Evolutionary conservation across 1,140 invertebrate species (phyloP).

Genomic region (Temnothorax curvispinosus): DNA sequence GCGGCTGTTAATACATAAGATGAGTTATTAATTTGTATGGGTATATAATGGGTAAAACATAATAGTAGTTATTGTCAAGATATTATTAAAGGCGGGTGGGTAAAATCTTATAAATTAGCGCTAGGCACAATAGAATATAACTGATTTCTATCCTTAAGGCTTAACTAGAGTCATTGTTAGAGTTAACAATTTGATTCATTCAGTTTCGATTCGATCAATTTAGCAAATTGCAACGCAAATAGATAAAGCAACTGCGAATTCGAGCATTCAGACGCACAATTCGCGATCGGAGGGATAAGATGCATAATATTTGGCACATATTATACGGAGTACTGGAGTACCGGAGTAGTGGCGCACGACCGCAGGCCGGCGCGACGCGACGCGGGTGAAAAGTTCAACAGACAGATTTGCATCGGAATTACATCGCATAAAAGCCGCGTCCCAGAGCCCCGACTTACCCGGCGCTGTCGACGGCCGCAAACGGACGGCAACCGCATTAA

Average conservation of each 20-base stretch:
- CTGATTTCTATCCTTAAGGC: not conserved
- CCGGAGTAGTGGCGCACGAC: not conserved
- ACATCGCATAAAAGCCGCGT: conserved; percentile 52
- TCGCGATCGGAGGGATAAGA: not conserved
- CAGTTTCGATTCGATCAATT: not conserved
- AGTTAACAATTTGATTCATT: no score
- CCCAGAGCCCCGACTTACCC: not conserved
- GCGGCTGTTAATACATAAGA: not conserved
- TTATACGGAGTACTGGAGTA: not conserved
- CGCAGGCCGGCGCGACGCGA: not conserved
- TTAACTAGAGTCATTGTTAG: not conserved
- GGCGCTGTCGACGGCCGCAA: conserved; percentile 5
- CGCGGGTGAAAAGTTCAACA: conserved; percentile 49
- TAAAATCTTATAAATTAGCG: not conserved
- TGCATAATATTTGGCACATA: not conserved
- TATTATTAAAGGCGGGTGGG: not conserved
- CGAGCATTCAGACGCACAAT: not conserved
- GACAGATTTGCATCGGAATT: conserved; percentile 60
- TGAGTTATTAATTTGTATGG: not conserved
- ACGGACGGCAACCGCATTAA: conserved; percentile 61
- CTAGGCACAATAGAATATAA: not conserved
- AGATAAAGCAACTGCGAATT: not conserved
- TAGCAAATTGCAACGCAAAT: not conserved
- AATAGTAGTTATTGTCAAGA: no score
- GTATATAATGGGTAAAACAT: not conserved